These are phyloP conservation scores for Lamproptera curius DNA, from an alignment of 2,888 invertebrate species.

Conservation along the genomic window DNA sequence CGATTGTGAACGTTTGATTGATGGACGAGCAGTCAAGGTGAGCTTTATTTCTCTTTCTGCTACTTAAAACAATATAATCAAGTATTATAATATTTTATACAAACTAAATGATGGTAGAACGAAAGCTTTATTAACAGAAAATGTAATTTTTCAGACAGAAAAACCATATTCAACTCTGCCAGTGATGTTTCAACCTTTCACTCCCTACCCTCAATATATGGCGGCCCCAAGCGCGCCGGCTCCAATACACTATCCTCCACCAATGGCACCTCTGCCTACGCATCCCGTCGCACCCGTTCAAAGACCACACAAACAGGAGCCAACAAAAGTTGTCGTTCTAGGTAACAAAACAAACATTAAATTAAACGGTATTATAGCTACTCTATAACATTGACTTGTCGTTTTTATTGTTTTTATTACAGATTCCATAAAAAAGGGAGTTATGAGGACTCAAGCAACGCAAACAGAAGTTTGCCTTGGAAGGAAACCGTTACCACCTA, in stretches of 20 bases:
- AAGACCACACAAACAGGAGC: constrained; percentile 58
- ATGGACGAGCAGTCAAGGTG: constrained; percentile 81
- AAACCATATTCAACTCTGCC: constrained; percentile 65
- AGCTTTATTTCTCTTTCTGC: no score
- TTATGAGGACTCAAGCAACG: constrained; percentile 95
- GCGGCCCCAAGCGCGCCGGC: constrained; percentile 47
- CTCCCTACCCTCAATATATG: constrained; percentile 60
- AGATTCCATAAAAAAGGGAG: constrained; percentile 89
- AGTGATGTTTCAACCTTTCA: constrained; percentile 66
- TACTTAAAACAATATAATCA: no score
- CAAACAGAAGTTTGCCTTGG: constrained; percentile 89
- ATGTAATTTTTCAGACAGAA: constrained; percentile 56
- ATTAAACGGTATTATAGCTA: neutral
- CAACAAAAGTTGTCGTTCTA: constrained; percentile 74
- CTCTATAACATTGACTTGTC: neutral
- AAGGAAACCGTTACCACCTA: constrained; percentile 84
- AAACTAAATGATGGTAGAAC: no score
- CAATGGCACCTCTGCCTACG: constrained; percentile 52
- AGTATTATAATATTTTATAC: no score
- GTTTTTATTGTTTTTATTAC: constrained; percentile 43
- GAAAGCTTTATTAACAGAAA: no score
- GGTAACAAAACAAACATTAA: constrained; percentile 50
- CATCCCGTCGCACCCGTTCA: constrained; percentile 42
- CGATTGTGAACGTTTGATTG: constrained; percentile 84
- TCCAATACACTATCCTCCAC: constrained; percentile 67